Base-by-base conservation (phyloP, 2,888 invertebrate species). In the Drosophila meridionalis region DNA sequence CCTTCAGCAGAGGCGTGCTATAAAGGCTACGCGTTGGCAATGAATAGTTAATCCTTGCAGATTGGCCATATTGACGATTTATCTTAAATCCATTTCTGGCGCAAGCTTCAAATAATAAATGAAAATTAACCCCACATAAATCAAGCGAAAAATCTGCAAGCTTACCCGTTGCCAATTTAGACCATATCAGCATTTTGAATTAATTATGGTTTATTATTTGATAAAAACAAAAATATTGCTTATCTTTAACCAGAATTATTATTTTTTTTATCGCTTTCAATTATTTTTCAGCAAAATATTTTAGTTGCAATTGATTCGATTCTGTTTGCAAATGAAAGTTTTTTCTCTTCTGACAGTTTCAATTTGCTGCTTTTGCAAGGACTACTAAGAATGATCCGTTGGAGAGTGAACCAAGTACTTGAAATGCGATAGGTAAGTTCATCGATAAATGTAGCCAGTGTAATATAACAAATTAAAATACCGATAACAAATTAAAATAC, bases 131-230 rank as follows among this genome's bases (percentile, higher is more conserved):
- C 7, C 12, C 7, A 14, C 8, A 30, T 8, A 9, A 1, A 8
- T 4, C 1, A 9, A n/a, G 28, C 3, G 14, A 40, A 38, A 14
- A 28, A 12, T 28, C 28, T 28, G 4, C 2, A 38, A 26, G 14
- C 80, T 80, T 78, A 87, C 86, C 85, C 6, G 55, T 56, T 20
- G 69, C 62, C 47, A 85, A 69, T 71, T 78, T 75, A 28, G 57
- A 62, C 65, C 72, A 83, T 4, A n/a, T 36, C 34, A 72, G 52
- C 84, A 88, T 84, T 58, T 80, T 52, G 7, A n/a, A 26, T 32
- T 9, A 47, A 3, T 11, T 4, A 30, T 40, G 2, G 9, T 40
- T n/a, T 14, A 12, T 32, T 50, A 32, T 50, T 50, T 9, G 4
- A 38, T 4, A 12, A 14, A 14, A 26, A 32, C 20, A 47, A 43